Conservation (phyloP, 1,140 invertebrate species). For the Notospermus geniculatus region DNA sequence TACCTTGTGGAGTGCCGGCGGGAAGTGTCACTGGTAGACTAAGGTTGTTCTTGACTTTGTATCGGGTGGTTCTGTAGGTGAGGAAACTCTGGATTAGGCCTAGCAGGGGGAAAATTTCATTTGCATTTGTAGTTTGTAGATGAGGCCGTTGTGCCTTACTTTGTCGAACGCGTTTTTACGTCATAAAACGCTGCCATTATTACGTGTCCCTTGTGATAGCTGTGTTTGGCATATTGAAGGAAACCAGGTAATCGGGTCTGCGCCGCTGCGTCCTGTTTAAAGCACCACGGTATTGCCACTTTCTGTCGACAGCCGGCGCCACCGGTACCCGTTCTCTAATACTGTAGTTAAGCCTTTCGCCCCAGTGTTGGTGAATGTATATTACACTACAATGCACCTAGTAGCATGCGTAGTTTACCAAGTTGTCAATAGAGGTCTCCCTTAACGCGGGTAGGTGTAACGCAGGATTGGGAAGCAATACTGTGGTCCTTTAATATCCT, state of each 20-base stretch:
- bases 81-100: no score
- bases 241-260: not conserved
- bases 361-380: no score
- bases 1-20: not conserved
- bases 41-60: not conserved
- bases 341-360: no score
- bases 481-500: no score
- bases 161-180: slow-evolving; percentile 1
- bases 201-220: not conserved
- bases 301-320: no score
- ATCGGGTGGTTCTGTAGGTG: not conserved
- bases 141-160: not conserved
- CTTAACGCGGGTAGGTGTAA: no score
- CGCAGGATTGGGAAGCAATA: no score
- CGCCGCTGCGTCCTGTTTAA: not conserved
- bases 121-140: not conserved
- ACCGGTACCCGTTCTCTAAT: no score
- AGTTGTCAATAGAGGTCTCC: no score
- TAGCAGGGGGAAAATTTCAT: not conserved
- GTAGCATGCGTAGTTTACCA: no score
- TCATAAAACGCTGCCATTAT: not conserved
- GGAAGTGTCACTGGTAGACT: not conserved
- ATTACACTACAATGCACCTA: no score
- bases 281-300: no score
- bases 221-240: not conserved